Base-by-base conservation (phyloP, 2,888 invertebrate genomes). In the Dolomedes plantarius region DNA sequence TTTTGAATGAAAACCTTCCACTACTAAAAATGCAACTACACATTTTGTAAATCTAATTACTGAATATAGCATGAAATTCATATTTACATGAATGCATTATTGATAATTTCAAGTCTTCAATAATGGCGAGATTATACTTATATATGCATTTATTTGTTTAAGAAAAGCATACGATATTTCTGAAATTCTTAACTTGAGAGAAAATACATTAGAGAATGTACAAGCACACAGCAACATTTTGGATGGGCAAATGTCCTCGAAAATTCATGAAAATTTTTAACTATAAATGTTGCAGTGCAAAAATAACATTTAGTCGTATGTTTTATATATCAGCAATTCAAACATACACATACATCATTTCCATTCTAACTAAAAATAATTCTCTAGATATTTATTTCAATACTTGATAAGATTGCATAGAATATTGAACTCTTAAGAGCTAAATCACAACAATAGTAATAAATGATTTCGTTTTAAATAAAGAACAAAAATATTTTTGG, bases 231-330 rank as follows among this genome's bases (percentile, higher is more conserved):
- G 71, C 82, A 76, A 83, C 76, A 83, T 83, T 83, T 83, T 71
- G 76, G 65, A 83, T 83, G 76, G 76, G 82, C 76, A 76, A 65
- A 46, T 74, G 41, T 50, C 74, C 23, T 74, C 32, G 74, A 74
- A 81, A 74, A 68, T 74, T 29, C 56, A 72, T 64, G 71, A 65
- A 80, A 68, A 28, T 46, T 65, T 80, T 46, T 68, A 76, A 71
- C 71, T 83, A 83, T 76, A 83, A 83, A 83, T 83, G 82, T 76
- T 72, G 72, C 75, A 76, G 82, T 83, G 82, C 83, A 77, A 83
- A 83, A 83, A 77, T 83, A 83, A 83, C 77, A 77, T 77, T 83
- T 77, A 82, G 46, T 82, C 68, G 19, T 62, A 69, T 67, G 80
- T 67, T 64, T 68, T 68, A 68, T n/a, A n/a, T 16, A 62, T 69